Evolutionary conservation across 2,888 invertebrate genomes (phyloP).

Genomic region (Palloptera scutellata): DNA sequence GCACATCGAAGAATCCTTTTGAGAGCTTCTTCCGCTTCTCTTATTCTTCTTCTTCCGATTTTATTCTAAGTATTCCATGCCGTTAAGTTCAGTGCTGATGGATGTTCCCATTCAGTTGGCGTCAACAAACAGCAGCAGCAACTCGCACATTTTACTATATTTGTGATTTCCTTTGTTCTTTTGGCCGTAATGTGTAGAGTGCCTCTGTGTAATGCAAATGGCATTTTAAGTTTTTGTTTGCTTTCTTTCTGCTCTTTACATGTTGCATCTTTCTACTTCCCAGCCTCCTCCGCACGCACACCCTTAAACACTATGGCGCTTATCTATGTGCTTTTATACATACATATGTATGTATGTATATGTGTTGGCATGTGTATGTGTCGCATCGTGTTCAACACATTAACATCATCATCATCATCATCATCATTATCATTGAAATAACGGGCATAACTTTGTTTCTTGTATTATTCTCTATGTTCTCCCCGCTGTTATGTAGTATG

Average conservation of each 20-base stretch:
- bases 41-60: too few species aligned
- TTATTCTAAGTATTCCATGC: constrained; percentile 14
- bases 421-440: constrained; percentile 37
- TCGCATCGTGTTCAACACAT: constrained; percentile 32
- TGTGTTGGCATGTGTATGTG: constrained; percentile 38
- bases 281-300: neutral
- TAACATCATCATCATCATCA: constrained; percentile 27
- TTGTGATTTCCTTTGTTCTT: constrained; percentile 56
- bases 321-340: too few species aligned
- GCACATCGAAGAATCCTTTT: too few species aligned
- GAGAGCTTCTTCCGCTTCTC: too few species aligned
- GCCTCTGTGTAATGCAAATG: constrained; percentile 61
- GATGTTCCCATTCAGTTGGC: constrained; percentile 14
- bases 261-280: constrained; percentile 16
- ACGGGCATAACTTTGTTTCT: constrained; percentile 25
- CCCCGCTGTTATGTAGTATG: constrained; percentile 30
- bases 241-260: constrained; percentile 11
- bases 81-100: constrained; percentile 36
- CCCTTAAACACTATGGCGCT: too few species aligned
- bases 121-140: constrained; percentile 33
- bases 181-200: constrained; percentile 53
- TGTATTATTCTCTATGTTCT: constrained; percentile 29
- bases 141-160: constrained; percentile 47
- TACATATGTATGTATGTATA: neutral
- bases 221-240: constrained; percentile 52